Conservation (phyloP, 2,888 invertebrate genomes). For the Entomobrya multifasciata region DNA sequence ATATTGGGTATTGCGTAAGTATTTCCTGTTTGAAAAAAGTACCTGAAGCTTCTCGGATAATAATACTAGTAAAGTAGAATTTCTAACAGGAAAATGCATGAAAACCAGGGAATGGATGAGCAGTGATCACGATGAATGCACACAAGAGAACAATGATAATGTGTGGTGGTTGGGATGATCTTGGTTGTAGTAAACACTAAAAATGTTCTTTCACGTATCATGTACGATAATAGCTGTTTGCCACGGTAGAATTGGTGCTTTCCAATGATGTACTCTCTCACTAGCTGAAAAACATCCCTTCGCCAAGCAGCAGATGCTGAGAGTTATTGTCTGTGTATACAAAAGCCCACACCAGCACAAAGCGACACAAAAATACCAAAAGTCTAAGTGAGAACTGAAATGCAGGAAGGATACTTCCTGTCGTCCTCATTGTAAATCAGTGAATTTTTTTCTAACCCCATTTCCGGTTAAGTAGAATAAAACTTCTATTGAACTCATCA, state of each 20-base stretch:
- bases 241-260: slow-evolving; percentile 8
- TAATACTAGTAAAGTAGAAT: not conserved
- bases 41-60: not conserved
- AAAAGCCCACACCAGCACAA: not conserved
- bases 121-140: not conserved
- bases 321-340: not conserved
- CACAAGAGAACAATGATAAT: not conserved
- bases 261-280: not conserved
- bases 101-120: not conserved
- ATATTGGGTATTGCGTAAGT: slow-evolving; percentile 7
- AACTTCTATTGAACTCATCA: not conserved
- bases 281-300: not conserved
- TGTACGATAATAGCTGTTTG: slow-evolving; percentile 22
- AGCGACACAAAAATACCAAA: slow-evolving; percentile 9
- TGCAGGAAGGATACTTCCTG: slow-evolving; percentile 68
- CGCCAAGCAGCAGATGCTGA: not conserved
- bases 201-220: not conserved
- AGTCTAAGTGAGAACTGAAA: slow-evolving; percentile 56
- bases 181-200: not conserved
- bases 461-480: slow-evolving; percentile 59
- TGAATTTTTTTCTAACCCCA: slow-evolving; percentile 66
- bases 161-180: not conserved
- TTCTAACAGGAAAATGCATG: not conserved
- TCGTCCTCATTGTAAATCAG: slow-evolving; percentile 68
- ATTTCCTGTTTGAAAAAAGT: slow-evolving; percentile 24